Percentiles rank a stretch among this genome's conserved stretches.
Evolutionary conservation across 2,888 invertebrate species (phyloP).

Genomic region (Troides oblongomaculatus): DNA sequence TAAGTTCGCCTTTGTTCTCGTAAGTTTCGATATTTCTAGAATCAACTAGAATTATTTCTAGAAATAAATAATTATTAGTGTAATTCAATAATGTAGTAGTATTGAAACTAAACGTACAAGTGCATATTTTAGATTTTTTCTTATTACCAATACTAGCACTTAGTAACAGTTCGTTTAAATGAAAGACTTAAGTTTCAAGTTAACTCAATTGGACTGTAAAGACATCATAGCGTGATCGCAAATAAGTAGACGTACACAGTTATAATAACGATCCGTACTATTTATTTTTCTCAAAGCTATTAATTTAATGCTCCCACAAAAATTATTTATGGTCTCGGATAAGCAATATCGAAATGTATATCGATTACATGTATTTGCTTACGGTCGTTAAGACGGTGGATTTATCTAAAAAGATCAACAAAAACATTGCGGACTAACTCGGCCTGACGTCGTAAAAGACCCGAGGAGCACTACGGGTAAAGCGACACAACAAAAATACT

Average conservation of each 20-base stretch:
- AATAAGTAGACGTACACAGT: slow-evolving; percentile 1
- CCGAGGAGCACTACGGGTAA: slow-evolving; percentile 61
- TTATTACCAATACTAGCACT: too few relatives aligned
- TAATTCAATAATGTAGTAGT: too few relatives aligned
- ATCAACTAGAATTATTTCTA: too few relatives aligned
- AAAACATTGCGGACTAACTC: slow-evolving; percentile 72
- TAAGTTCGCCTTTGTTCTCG: too few relatives aligned
- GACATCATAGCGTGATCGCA: not conserved
- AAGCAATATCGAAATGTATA: slow-evolving; percentile 72
- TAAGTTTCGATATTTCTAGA: too few relatives aligned
- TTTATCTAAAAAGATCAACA: slow-evolving; percentile 78
- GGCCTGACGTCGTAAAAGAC: slow-evolving; percentile 72
- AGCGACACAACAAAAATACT: slow-evolving; percentile 76
- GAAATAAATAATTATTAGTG: not conserved
- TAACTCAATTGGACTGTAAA: not conserved
- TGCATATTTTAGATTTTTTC: too few relatives aligned
- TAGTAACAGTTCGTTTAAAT: too few relatives aligned
- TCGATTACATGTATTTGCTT: slow-evolving; percentile 77
- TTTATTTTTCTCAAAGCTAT: slow-evolving; percentile 66
- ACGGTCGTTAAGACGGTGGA: slow-evolving; percentile 75
- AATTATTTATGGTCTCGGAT: slow-evolving; percentile 76
- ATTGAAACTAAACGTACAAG: too few relatives aligned
- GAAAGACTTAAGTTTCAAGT: not conserved
- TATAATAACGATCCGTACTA: slow-evolving; percentile 27
- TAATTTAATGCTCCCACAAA: slow-evolving; percentile 73